Evolutionary conservation across 30 jellyfish, hydroid and myxozoan species (phyloP), one percentile per base, ranked within the genome.

Genomic region (Rhopilema esculentum): DNA sequence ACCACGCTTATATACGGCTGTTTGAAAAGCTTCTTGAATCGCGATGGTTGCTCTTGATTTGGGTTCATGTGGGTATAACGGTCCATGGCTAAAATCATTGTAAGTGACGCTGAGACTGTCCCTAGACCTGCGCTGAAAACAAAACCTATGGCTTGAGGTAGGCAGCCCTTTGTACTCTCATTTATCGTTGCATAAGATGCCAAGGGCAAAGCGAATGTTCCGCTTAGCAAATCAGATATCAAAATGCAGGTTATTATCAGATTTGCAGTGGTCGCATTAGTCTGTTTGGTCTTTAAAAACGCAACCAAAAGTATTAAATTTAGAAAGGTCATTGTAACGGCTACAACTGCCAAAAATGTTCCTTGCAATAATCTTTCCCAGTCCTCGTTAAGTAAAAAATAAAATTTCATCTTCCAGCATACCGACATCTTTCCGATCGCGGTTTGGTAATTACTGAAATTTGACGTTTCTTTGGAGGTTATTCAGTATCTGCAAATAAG

Each of bases 1-100:
- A 28, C 32, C 22, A 22, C 25, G 21, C 49, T 7, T 27, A 26
- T 19, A 22, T 51, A 77, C 31, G 88, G 88, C 66, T 26, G 64
- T 16, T 22, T 27, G 27, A 77, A 61, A 8, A 77, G 9, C 57
- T 40, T 40, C 57, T 40, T 6, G 57, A 40, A 40, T 2, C 57
- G 9, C 12, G 57, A 12, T 40, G 57, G 57, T 12, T 40, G 57
- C 57, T 15, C 88, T 62, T 23, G 29, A 33, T 57, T 26, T 25
- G 88, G 78, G 22, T 57, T 17, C 77, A 77, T 77, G 69, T 77
- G 88, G 18, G 22, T 57, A 66, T 77, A 77, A 4, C 88, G 77
- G 16, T 77, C 77, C 30, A 77, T 1, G 27, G 78, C 88, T 20
- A 77, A 15, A 0, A 77, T 6, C 15, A 61, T 57, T 27, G 88